Evolutionary conservation across 2,113 vertebrate species (phyloP).

Genomic region (Macquaria australasica): DNA sequence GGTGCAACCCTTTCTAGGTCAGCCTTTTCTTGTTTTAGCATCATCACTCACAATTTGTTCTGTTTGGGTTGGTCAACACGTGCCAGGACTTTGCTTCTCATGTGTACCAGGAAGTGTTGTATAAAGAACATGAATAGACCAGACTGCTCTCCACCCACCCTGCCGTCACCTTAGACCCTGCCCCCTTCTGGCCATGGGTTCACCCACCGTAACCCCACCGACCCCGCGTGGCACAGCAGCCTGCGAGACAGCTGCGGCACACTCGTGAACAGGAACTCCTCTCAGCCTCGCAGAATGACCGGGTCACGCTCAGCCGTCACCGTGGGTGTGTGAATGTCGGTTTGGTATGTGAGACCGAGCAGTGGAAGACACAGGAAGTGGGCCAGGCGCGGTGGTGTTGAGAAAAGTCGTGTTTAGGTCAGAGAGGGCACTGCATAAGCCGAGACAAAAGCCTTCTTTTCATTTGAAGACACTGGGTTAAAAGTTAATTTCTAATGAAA

Average conservation of each 20-base stretch:
- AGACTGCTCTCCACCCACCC: constrained; percentile 23
- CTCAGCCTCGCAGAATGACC: constrained; percentile 67
- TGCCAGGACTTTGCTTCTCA: constrained; percentile 26
- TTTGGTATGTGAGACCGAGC: constrained; percentile 66
- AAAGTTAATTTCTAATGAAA: constrained; percentile 35
- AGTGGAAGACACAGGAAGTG: constrained; percentile 73
- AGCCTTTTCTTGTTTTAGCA: background rate
- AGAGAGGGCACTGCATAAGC: constrained; percentile 31
- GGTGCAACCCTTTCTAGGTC: background rate
- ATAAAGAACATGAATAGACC: constrained; percentile 45
- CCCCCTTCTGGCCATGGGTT: constrained; percentile 45
- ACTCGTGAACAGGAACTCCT: constrained; percentile 71
- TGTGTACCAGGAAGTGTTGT: constrained; percentile 26
- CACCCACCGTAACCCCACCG: constrained; percentile 28
- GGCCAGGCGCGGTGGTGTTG: constrained; percentile 40
- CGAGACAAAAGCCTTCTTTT: constrained; percentile 44
- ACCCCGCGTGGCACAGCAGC: constrained; percentile 25
- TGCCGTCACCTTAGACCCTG: constrained; percentile 45
- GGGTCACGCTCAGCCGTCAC: constrained; percentile 71
- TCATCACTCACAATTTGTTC: background rate
- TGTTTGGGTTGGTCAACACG: constrained; percentile 20
- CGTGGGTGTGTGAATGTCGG: constrained; percentile 77
- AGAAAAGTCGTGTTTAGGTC: constrained; percentile 52
- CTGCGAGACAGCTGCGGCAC: constrained; percentile 65
- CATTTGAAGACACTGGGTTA: background rate